Evolutionary conservation across 2,888 invertebrate species (phyloP).

Genomic region (Pachymerium ferrugineum): DNA sequence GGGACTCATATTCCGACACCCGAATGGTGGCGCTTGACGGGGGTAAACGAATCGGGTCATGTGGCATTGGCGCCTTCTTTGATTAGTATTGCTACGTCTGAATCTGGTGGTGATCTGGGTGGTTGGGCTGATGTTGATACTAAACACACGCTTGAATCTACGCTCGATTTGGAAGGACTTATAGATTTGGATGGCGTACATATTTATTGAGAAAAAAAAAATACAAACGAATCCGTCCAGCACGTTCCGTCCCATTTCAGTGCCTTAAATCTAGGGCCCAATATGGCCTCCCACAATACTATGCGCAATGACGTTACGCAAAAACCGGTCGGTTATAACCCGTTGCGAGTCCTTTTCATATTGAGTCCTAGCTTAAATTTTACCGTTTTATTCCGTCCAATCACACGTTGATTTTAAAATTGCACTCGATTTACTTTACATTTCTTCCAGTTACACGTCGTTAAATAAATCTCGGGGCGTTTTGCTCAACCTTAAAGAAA

Average conservation of each 20-base stretch:
- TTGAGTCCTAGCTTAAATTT: too few species aligned
- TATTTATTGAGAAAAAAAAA: neutral
- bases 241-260: too few species aligned
- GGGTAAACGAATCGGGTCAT: neutral
- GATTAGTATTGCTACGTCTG: slow-evolving; percentile 17
- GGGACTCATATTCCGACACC: slow-evolving; percentile 33
- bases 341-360: too few species aligned
- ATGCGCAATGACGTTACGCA: too few species aligned
- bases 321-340: too few species aligned
- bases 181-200: slow-evolving; percentile 35
- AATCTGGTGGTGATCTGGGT: neutral
- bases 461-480: neutral
- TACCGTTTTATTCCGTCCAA: too few species aligned
- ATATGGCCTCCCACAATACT: too few species aligned
- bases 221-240: neutral
- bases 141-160: slow-evolving; percentile 31
- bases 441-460: neutral
- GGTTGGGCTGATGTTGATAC: neutral
- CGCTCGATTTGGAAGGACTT: slow-evolving; percentile 35
- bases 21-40: slow-evolving; percentile 35
- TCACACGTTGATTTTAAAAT: neutral
- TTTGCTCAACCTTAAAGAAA: neutral
- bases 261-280: too few species aligned
- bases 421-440: neutral
- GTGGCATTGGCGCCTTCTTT: slow-evolving; percentile 25